Percentiles rank a stretch among this genome's conserved stretches.
Evolutionary conservation across 2,888 invertebrate species (phyloP).

Genomic region (Chrysopilus asiliformis): DNA sequence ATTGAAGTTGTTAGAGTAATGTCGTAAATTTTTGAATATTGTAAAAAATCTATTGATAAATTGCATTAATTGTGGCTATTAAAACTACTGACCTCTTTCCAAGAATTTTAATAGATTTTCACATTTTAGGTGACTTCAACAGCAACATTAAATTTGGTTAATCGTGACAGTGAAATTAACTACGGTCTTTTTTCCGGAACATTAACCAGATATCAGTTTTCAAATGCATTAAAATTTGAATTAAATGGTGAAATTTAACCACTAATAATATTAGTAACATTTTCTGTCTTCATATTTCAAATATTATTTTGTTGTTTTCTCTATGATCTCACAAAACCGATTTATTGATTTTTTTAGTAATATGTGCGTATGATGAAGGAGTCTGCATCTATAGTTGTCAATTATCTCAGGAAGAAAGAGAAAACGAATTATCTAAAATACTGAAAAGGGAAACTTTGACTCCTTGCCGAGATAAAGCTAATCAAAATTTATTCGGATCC

Average conservation of each 20-base stretch:
- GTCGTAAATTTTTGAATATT: too few relatives aligned
- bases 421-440: slow-evolving; percentile 23
- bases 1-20: too few relatives aligned
- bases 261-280: too few relatives aligned
- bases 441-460: slow-evolving; percentile 18
- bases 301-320: too few relatives aligned
- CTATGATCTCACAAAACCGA: too few relatives aligned
- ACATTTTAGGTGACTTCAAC: slow-evolving; percentile 16
- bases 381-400: slow-evolving; percentile 35
- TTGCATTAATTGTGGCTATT: too few relatives aligned
- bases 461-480: slow-evolving; percentile 10
- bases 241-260: too few relatives aligned
- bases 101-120: neutral
- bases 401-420: slow-evolving; percentile 18
- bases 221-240: slow-evolving; percentile 18
- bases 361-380: slow-evolving; percentile 28
- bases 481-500: neutral
- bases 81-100: neutral
- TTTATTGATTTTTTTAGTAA: slow-evolving; percentile 30
- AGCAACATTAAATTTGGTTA: slow-evolving; percentile 14
- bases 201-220: slow-evolving; percentile 17
- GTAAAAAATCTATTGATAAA: too few relatives aligned
- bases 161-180: slow-evolving; percentile 15
- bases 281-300: too few relatives aligned
- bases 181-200: slow-evolving; percentile 21